Base-by-base conservation (phyloP, 2,113 vertebrate species). In the Apteryx owenii region DNA sequence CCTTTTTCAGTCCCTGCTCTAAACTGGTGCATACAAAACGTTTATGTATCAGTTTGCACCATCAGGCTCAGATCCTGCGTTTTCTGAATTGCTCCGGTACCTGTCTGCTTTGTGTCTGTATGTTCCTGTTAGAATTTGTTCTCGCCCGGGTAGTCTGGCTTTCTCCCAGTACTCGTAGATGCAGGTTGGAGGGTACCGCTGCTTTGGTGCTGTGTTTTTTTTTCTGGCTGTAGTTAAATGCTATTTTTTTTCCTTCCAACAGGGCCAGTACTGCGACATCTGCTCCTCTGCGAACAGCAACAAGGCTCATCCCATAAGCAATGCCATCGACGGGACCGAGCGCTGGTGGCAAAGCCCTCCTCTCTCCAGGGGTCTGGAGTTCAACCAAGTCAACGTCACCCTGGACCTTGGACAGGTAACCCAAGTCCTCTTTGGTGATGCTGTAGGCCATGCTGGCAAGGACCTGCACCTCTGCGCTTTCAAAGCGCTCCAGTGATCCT, bases 261-360 rank as follows among this genome's bases (percentile, higher is more conserved):
- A 99, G 99, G 99, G 99, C 50, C 99, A 99, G 92, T 99, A 99
- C 98, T 99, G 99, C 1, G 99, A 99, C 98, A 99, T 98, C 95
- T 99, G 99, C 93, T 98, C 98, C 38, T 98, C 98, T 0, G 98
- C 98, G 1, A 98, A 98, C 90, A 98, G 98, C 86, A 99, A 99
- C 90, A 99, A 99, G 44, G 99, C 99, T 0, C 99, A 99, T 56
- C 99, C 99, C 31, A 99, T 98, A 93, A 99, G 98, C 50, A 99
- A 99, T 2, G 99, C 99, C 97, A 98, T 99, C 0, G 99, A 99
- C 1, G 99, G 99, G n/a, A 99, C 99, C 0, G 99, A 99, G 94
- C 98, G 99, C 72, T 99, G 99, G 99, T 99, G 99, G 99, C 99
- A 99, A 98, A 99, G 99, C 83, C 99, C 99, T 0, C 99, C 99